Evolutionary conservation across 2,888 invertebrate species (phyloP).

Genomic region (Cabera pusaria): DNA sequence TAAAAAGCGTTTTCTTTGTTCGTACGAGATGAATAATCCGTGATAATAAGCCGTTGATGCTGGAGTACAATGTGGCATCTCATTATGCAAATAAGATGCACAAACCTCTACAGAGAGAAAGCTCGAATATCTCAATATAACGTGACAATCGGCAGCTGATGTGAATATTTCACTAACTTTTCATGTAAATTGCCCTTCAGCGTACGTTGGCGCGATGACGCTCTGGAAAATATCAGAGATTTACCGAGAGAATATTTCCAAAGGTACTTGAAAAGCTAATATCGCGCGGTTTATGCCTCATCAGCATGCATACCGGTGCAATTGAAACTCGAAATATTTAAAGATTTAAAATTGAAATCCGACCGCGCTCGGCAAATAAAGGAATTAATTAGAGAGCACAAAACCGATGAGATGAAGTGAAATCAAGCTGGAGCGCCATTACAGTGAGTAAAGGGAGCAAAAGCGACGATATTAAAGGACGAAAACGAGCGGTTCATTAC

Average conservation of each 20-base stretch:
- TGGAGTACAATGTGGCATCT: slow-evolving; percentile 58
- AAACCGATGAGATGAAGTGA: slow-evolving; percentile 62
- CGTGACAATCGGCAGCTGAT: slow-evolving; percentile 74
- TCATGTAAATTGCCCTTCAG: slow-evolving; percentile 67
- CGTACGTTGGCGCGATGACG: slow-evolving; percentile 52
- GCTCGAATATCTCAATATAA: slow-evolving; percentile 76
- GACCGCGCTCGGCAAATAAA: slow-evolving; percentile 45
- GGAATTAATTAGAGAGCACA: slow-evolving; percentile 65
- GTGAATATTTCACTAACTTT: slow-evolving; percentile 77
- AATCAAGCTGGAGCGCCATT: slow-evolving; percentile 65
- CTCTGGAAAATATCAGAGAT: slow-evolving; percentile 55
- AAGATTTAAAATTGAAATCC: slow-evolving; percentile 57
- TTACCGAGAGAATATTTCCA: slow-evolving; percentile 52
- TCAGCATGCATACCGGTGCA: slow-evolving; percentile 63
- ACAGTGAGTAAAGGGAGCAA: slow-evolving; percentile 64
- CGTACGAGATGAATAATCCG: slow-evolving; percentile 49
- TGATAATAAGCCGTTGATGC: slow-evolving; percentile 55
- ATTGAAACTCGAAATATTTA: slow-evolving; percentile 57
- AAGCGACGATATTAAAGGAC: slow-evolving; percentile 74
- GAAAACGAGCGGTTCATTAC: slow-evolving; percentile 81
- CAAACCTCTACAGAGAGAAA: slow-evolving; percentile 63
- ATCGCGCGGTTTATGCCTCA: slow-evolving; percentile 58
- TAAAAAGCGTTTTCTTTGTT: slow-evolving; percentile 41
- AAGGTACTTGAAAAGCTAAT: slow-evolving; percentile 61
- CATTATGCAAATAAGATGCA: slow-evolving; percentile 74